These are phyloP conservation scores for Dinoponera quadriceps DNA, from an alignment of 1,140 invertebrate genomes.

Conservation along the genomic window DNA sequence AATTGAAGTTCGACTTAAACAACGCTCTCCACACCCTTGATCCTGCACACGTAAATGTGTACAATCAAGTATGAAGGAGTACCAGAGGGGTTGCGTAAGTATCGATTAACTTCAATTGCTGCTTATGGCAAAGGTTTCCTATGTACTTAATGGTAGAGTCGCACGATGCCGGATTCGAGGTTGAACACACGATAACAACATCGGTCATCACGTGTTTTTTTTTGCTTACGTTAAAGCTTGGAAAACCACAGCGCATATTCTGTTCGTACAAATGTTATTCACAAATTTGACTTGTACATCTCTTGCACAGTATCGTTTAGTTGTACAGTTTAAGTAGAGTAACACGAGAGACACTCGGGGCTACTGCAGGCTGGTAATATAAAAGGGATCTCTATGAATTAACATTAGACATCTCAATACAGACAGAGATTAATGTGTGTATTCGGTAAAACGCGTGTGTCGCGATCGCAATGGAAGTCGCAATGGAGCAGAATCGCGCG, in stretches of 20 bases:
- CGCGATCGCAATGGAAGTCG: neutral
- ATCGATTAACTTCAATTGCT: too few species aligned
- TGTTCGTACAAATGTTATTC: constrained; percentile 14
- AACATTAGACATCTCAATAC: constrained; percentile 7
- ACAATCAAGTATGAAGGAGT: too few species aligned
- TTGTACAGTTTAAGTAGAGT: constrained; percentile 12
- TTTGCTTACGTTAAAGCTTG: neutral
- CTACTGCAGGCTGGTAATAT: neutral
- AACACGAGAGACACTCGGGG: neutral
- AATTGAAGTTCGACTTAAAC: too few species aligned
- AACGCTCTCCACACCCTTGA: too few species aligned
- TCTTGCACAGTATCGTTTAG: neutral
- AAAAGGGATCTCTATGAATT: neutral
- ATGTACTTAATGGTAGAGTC: too few species aligned
- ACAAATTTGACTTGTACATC: constrained; percentile 16
- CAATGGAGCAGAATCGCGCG: too few species aligned
- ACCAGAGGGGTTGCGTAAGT: too few species aligned
- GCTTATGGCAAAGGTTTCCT: too few species aligned
- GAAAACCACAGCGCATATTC: constrained; percentile 6
- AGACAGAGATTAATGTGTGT: neutral
- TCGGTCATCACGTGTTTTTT: too few species aligned
- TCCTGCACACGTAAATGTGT: too few species aligned
- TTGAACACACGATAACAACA: neutral
- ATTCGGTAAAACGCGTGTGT: neutral
- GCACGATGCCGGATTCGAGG: neutral